These are phyloP conservation scores for Pheosia gnoma DNA, from an alignment of 2,888 invertebrate species.

Conservation along the genomic window DNA sequence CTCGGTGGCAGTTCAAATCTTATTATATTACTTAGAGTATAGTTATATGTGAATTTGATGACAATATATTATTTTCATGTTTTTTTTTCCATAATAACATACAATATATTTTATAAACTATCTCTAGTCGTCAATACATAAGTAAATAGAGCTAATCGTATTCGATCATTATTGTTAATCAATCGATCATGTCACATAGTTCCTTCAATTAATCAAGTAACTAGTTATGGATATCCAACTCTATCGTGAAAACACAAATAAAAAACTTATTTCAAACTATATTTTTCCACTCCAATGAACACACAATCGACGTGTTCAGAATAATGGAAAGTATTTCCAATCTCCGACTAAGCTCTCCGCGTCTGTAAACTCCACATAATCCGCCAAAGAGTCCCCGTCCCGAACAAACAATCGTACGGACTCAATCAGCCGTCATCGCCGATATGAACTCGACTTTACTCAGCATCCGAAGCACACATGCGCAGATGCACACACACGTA, in stretches of 20 bases:
- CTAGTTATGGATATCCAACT: background rate
- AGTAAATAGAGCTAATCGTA: too few relatives aligned
- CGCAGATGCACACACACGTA: constrained; percentile 38
- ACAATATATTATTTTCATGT: too few relatives aligned
- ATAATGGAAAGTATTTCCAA: constrained; percentile 40
- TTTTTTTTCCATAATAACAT: too few relatives aligned
- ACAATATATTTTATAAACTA: too few relatives aligned
- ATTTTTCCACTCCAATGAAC: constrained; percentile 10
- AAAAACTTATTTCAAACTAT: background rate
- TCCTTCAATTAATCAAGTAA: too few relatives aligned
- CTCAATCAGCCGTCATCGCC: constrained; percentile 44
- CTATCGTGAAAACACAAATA: background rate
- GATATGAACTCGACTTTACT: constrained; percentile 58
- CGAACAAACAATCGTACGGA: constrained; percentile 44
- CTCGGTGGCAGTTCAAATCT: too few relatives aligned
- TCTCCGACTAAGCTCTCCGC: constrained; percentile 34
- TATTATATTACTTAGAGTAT: too few relatives aligned
- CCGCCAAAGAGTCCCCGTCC: constrained; percentile 20
- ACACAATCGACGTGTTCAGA: constrained; percentile 20
- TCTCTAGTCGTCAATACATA: too few relatives aligned
- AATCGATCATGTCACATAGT: too few relatives aligned
- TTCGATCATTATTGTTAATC: too few relatives aligned
- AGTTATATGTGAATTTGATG: too few relatives aligned
- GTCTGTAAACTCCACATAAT: constrained; percentile 30
- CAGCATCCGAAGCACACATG: constrained; percentile 71